Evolutionary conservation across 64 coral and sea anemone species (phyloP).

Genomic region (Catalaphyllia jardinei): DNA sequence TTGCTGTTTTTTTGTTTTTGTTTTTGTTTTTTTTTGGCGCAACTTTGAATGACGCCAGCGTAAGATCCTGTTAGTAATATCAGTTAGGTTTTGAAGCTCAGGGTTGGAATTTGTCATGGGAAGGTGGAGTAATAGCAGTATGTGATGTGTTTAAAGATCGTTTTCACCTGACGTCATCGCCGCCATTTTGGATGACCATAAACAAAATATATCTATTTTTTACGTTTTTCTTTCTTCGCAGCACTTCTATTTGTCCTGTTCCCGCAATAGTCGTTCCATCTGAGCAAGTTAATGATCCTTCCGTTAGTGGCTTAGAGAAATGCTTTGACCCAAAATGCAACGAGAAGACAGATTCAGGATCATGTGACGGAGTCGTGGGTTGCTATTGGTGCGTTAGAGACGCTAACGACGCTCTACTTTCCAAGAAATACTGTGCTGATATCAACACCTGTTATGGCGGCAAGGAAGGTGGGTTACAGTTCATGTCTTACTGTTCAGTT

Average conservation of each 20-base stretch:
- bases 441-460: not conserved
- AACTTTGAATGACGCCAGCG: no score
- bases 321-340: constrained; percentile 32
- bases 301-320: not conserved
- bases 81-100: no score
- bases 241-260: constrained; percentile 13
- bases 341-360: not conserved
- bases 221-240: not conserved
- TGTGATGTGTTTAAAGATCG: no score
- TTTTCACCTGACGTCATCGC: no score
- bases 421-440: not conserved
- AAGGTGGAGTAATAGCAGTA: no score
- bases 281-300: not conserved
- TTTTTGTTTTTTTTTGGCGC: no score
- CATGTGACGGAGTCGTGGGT: constrained; percentile 22
- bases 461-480: not conserved
- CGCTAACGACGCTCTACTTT: not conserved
- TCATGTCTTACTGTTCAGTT: not conserved
- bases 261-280: not conserved
- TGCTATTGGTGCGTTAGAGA: constrained; percentile 24
- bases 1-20: not conserved
- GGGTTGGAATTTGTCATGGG: no score
- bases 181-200: no score
- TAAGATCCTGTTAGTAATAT: no score
- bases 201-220: no score